Base-by-base conservation (phyloP, 2,888 invertebrate genomes). In the Kryphioiulus occultus region DNA sequence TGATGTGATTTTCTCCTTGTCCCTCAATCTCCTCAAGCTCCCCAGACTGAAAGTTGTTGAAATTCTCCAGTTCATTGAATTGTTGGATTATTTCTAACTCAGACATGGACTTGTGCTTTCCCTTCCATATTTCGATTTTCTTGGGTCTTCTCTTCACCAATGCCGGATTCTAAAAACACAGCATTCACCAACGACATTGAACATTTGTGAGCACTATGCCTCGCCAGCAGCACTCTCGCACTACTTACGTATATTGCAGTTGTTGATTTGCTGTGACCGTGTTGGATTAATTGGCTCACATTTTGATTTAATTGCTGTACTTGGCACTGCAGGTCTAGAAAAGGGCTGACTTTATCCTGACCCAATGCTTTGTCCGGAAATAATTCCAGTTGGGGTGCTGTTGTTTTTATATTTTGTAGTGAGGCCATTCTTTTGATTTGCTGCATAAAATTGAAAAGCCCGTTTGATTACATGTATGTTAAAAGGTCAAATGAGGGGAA, bases 81-180 rank as follows among this genome's bases (percentile, higher is more conserved):
- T 68, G 68, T 7, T 68, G 68, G 22, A 68, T 68, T 26, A 68
- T 68, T 68, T 68, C 68, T 68, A 68, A 68, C 26, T 68, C 68
- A 22, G 68, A 68, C 68, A 68, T 68, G 22, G 68, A 68, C 26
- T 68, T 68, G 68, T 68, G 68, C 26, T 68, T 68, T 26, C 9
- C 68, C 19, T 26, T 68, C 68, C 68, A 68, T 10, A 26, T 26
- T 22, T 68, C 68, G 26, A 10, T 26, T 9, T 68, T 68, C 10
- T 5, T 2, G 1, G 68, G 68, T 26, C 68, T 68, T 68, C 26
- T 22, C 26, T 68, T 68, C 68, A 68, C 68, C 9, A 68, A 68
- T 68, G 68, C 68, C 12, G 68, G 68, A 26, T 10, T 68, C 68
- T 68, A 26, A 68, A 68, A 68, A 26, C 3, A 19, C n/a, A 47